phyloP scores from a whole-genome alignment of 2,113 vertebrate genomes.

The Archocentrus centrarchus region DNA sequence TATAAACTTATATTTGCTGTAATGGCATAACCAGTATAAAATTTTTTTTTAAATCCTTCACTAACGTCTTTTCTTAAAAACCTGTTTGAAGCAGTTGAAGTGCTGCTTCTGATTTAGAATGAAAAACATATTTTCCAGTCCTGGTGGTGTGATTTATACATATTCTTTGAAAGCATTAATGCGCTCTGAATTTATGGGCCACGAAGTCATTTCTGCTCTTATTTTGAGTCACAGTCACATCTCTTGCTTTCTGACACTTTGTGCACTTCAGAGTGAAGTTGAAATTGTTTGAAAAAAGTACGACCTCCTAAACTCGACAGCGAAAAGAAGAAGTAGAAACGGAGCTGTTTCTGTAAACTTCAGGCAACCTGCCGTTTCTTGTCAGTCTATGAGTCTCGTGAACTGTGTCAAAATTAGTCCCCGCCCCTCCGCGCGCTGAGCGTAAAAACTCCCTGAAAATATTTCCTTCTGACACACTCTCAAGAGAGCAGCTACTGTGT shows the following conservation, averaged over 20 bases:
- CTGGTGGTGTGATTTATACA: background rate
- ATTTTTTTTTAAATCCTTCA: too few relatives aligned
- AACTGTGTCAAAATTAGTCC: background rate
- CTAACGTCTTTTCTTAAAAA: background rate
- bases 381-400: background rate
- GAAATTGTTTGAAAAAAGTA: background rate
- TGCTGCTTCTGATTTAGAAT: background rate
- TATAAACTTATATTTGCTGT: too few relatives aligned
- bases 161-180: constrained; percentile 52
- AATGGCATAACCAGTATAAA: background rate
- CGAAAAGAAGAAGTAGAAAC: constrained; percentile 48
- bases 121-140: background rate
- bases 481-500: background rate
- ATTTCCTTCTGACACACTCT: constrained; percentile 16
- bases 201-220: background rate
- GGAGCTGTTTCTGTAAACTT: background rate
- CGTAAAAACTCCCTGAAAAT: background rate
- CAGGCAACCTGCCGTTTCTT: background rate
- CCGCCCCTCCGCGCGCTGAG: constrained; percentile 12
- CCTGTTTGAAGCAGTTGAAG: background rate
- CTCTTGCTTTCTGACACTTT: background rate
- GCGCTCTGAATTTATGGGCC: background rate
- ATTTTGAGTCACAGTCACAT: constrained; percentile 20
- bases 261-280: background rate
- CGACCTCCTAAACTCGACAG: background rate